phyloP scores from a whole-genome alignment of 1,140 invertebrate species.

The Heterodera carotae region DNA sequence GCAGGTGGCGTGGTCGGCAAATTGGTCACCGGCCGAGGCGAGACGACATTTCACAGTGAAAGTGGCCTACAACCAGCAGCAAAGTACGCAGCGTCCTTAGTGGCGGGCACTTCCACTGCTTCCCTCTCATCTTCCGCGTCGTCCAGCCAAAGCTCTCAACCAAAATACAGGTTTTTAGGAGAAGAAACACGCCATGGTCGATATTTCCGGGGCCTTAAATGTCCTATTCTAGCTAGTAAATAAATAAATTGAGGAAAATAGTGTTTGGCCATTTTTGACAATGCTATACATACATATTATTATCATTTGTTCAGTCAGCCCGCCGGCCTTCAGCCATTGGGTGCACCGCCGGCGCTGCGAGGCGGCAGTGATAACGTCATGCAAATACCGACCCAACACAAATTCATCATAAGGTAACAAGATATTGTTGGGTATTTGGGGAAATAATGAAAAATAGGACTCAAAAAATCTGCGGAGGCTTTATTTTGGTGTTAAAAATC shows the following conservation, averaged over 20 bases:
- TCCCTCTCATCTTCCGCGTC: neutral
- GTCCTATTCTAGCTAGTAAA: no score
- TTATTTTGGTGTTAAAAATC: no score
- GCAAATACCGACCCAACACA: slow-evolving; percentile 55
- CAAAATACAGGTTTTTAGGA: neutral
- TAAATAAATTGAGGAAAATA: no score
- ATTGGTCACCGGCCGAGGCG: slow-evolving; percentile 32
- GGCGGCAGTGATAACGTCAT: neutral
- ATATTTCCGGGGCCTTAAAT: neutral
- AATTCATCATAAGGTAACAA: slow-evolving; percentile 37
- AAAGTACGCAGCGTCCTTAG: neutral
- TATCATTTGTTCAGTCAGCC: slow-evolving; percentile 8
- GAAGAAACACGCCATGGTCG: no score
- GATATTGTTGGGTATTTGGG: no score
- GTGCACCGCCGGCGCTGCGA: no score
- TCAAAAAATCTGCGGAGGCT: no score
- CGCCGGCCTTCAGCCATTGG: slow-evolving; percentile 18
- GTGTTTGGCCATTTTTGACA: neutral
- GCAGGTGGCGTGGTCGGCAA: slow-evolving; percentile 51
- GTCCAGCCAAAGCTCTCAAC: neutral
- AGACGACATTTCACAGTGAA: slow-evolving; percentile 37
- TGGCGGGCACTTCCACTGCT: neutral
- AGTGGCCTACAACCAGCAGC: neutral
- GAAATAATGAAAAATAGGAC: no score
- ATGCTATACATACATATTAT: no score